Evolutionary conservation across 2,113 vertebrate species (phyloP).

Genomic region (Microtus montanus): DNA sequence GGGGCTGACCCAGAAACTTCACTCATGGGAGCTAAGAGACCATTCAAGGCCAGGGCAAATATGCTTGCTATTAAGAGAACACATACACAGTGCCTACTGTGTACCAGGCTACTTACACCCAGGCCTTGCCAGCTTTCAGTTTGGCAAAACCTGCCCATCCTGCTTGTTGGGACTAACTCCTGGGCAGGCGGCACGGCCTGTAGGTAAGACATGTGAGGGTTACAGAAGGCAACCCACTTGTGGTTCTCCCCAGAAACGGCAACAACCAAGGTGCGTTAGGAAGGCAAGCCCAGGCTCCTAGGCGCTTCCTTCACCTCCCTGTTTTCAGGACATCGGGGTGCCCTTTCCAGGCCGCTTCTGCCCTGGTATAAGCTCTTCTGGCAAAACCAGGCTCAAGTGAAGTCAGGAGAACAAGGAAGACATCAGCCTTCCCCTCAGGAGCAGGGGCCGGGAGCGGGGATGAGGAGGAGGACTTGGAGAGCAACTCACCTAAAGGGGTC

Average conservation of each 20-base stretch:
- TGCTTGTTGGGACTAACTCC: slow-evolving; percentile 80
- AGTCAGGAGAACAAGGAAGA: background rate
- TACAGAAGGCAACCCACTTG: slow-evolving; percentile 44
- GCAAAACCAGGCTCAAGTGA: slow-evolving; percentile 12
- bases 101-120: slow-evolving; percentile 68
- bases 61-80: slow-evolving; percentile 45
- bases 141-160: slow-evolving; percentile 77
- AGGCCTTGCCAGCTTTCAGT: slow-evolving; percentile 54
- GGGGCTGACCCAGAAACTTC: background rate
- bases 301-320: background rate
- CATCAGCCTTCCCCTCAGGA: background rate
- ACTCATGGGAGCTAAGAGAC: slow-evolving; percentile 34
- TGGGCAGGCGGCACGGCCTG: slow-evolving; percentile 59
- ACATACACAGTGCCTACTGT: slow-evolving; percentile 54
- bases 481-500: slow-evolving; percentile 87
- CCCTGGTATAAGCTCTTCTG: background rate
- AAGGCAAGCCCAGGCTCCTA: background rate
- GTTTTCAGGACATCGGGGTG: background rate
- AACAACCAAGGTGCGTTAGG: slow-evolving; percentile 9
- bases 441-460: background rate
- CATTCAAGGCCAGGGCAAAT: slow-evolving; percentile 28
- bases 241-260: slow-evolving; percentile 29
- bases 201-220: slow-evolving; percentile 62
- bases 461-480: background rate
- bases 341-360: background rate